Conservation (phyloP, 1,140 invertebrate genomes). For the Cryptotermes secundus region DNA sequence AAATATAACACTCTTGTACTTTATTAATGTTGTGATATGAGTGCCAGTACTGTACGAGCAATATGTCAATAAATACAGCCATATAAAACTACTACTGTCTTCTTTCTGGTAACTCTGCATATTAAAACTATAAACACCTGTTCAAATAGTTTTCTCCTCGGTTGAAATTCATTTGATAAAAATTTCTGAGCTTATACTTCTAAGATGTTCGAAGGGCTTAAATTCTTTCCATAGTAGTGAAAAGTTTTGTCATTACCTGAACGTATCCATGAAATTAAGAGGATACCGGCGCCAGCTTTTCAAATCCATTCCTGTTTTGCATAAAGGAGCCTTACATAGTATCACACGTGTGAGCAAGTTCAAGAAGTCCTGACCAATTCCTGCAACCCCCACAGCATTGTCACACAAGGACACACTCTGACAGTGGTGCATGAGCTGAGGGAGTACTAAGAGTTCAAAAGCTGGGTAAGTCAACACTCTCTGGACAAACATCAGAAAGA, state of each 20-base stretch:
- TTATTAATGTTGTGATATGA: too few species aligned
- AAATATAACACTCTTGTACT: too few species aligned
- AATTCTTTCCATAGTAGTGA: too few species aligned
- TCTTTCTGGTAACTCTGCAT: too few species aligned
- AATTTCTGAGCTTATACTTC: too few species aligned
- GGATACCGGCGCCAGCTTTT: slow-evolving; percentile 64
- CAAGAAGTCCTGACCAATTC: slow-evolving; percentile 48
- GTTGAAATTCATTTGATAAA: too few species aligned
- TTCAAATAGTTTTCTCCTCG: too few species aligned
- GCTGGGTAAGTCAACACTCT: slow-evolving; percentile 63
- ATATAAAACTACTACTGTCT: too few species aligned
- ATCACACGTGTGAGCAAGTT: slow-evolving; percentile 67
- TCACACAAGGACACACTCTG: slow-evolving; percentile 41
- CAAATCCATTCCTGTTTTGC: slow-evolving; percentile 57
- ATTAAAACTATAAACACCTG: too few species aligned
- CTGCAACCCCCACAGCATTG: neutral
- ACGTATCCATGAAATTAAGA: slow-evolving; percentile 52
- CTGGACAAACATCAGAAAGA: slow-evolving; percentile 58
- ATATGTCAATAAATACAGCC: too few species aligned
- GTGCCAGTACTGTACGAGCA: too few species aligned
- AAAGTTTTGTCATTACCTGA: neutral
- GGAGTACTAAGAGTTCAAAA: slow-evolving; percentile 73
- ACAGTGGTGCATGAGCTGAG: slow-evolving; percentile 63
- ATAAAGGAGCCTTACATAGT: slow-evolving; percentile 62
- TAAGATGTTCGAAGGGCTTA: too few species aligned